These are phyloP conservation scores for Ceyx cyanopectus DNA, from an alignment of 2,113 vertebrate species.

Conservation along the genomic window DNA sequence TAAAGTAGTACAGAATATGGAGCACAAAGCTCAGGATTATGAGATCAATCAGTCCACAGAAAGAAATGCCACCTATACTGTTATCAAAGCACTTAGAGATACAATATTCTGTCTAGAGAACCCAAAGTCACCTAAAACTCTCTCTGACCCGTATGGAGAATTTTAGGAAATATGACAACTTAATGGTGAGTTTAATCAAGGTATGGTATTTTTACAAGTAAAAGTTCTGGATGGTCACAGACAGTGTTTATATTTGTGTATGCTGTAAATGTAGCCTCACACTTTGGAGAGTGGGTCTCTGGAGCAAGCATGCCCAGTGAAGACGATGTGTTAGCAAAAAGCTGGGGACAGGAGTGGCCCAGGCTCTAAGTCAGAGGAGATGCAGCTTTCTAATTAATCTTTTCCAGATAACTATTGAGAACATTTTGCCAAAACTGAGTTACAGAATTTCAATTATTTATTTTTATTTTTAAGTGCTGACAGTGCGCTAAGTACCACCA, in stretches of 20 bases:
- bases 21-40: background rate
- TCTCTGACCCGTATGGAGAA: background rate
- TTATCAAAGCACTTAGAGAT: background rate
- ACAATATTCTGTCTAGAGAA: background rate
- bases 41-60: background rate
- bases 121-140: background rate
- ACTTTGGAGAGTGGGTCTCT: background rate
- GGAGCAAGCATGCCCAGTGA: background rate
- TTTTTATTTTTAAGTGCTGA: background rate
- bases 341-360: background rate
- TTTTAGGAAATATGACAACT: background rate
- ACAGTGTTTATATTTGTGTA: background rate
- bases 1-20: background rate
- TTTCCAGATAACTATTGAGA: background rate
- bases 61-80: background rate
- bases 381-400: background rate
- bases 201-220: background rate
- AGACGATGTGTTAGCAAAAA: background rate
- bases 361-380: background rate
- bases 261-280: background rate
- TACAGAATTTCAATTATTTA: background rate
- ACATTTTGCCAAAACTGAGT: background rate
- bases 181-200: background rate
- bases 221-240: background rate
- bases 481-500: background rate